Evolutionary conservation across 2,888 invertebrate species (phyloP), one percentile per base, ranked within the genome.

Genomic region (Glaucopsyche alexis): DNA sequence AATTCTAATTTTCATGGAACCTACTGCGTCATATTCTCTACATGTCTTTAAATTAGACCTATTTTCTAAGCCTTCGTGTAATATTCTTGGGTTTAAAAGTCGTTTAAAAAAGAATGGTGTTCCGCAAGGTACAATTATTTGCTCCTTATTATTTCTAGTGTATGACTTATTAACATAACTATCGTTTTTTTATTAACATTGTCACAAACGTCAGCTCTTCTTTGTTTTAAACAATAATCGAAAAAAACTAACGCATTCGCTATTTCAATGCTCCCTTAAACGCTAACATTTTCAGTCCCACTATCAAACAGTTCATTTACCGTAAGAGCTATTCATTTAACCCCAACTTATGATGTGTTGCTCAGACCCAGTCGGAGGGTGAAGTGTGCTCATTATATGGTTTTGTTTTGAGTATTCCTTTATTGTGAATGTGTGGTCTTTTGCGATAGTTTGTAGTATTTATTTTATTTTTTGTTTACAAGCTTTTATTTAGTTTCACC

Each of bases 271-370:
- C 60, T 29, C 47, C 9, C 8, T 14, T 19, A 60, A 55, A 11
- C 55, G 19, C 55, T 55, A 16, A 16, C 19, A 8, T 19, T 55
- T 19, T 16, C 13, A 47, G 47, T 47, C 13, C 13, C 47, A 47
- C 14, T 38, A 5, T 13, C 29, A 60, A 29, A 55, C 55, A 55
- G 13, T 60, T 60, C 60, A 16, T 60, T 60, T 29, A 60, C 60
- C 29, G 29, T 14, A 29, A 60, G 29, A 60, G 29, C 29, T 60
- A 60, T 29, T 60, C 60, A 29, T 38, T 60, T 29, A 60, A 60
- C 60, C 60, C 60, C 60, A 60, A 38, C 60, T 60, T 60, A 19
- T 55, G 55, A 55, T 19, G 19, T 13, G 47, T 13, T 47, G 42
- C 42, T 52, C 52, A 16, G 52, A 42, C 42, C 42, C 42, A 42